A percentile compares a stretch with the other conserved stretches of the same genome.
Evolutionary conservation across 2,797 vertebrate species (phyloP).

Genomic region (Sebastes steindachneri): DNA sequence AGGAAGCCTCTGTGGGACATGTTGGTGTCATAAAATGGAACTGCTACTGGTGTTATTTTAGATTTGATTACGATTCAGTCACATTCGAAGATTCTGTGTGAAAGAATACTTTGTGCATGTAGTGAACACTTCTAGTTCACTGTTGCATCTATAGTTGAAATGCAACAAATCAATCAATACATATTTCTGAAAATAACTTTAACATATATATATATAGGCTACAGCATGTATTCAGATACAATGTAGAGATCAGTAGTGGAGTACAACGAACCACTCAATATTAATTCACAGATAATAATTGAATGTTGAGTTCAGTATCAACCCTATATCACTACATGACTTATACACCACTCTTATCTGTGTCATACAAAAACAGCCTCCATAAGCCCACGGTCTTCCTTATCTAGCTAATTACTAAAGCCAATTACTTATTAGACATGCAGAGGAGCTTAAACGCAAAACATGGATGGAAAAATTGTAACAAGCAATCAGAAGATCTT

Average conservation of each 20-base stretch:
- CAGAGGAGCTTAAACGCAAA: constrained; percentile 15
- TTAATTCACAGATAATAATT: constrained; percentile 8
- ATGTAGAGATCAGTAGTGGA: background rate
- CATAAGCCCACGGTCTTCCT: constrained; percentile 9
- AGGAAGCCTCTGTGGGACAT: background rate
- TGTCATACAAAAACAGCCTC: constrained; percentile 8
- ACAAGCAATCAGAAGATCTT: background rate
- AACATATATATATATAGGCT: background rate
- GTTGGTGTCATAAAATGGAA: background rate
- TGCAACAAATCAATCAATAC: too few species aligned
- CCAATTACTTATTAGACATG: constrained; percentile 24
- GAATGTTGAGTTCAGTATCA: constrained; percentile 30
- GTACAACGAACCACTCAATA: background rate
- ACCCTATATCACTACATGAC: constrained; percentile 30
- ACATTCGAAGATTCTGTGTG: background rate
- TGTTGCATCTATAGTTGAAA: background rate
- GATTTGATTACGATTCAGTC: background rate
- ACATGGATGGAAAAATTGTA: background rate
- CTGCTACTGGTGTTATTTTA: background rate
- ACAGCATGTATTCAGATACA: background rate
- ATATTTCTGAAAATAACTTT: background rate
- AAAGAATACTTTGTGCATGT: background rate
- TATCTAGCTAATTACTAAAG: constrained; percentile 54
- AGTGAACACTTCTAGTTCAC: background rate
- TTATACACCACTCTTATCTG: constrained; percentile 44